Evolutionary conservation across 2,797 vertebrate genomes (phyloP).

Genomic region (Dicrostonyx torquatus): DNA sequence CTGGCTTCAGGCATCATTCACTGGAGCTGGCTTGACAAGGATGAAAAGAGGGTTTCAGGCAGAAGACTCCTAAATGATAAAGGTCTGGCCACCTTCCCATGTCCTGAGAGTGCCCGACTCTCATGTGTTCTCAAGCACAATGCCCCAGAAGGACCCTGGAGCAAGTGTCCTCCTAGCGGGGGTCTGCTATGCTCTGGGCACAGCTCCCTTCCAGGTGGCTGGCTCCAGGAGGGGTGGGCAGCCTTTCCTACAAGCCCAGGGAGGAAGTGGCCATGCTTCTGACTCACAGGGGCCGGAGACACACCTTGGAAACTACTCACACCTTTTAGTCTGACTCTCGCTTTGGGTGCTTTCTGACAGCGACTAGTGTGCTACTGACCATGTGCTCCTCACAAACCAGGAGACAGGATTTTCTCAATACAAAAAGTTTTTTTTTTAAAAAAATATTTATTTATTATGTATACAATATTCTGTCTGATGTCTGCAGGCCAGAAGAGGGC

Average conservation of each 20-base stretch:
- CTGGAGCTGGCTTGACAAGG: neutral
- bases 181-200: neutral
- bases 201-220: neutral
- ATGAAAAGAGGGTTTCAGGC: neutral
- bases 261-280: rapidly evolving
- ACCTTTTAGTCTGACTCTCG: neutral
- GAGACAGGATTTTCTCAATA: neutral
- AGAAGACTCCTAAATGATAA: neutral
- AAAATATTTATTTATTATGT: too few relatives aligned
- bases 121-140: rapidly evolving
- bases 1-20: neutral
- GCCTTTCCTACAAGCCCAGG: neutral
- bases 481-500: too few relatives aligned
- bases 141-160: rapidly evolving
- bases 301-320: rapidly evolving
- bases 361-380: rapidly evolving
- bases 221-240: neutral
- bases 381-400: rapidly evolving
- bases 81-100: rapidly evolving
- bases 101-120: neutral
- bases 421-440: neutral
- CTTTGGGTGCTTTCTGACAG: neutral
- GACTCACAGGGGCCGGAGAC: rapidly evolving
- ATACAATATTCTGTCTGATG: too few relatives aligned
- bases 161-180: rapidly evolving